A percentile compares a stretch with the other conserved stretches of the same genome.
Conservation (phyloP, 2,113 vertebrate genomes). For the Mohoua ochrocephala region DNA sequence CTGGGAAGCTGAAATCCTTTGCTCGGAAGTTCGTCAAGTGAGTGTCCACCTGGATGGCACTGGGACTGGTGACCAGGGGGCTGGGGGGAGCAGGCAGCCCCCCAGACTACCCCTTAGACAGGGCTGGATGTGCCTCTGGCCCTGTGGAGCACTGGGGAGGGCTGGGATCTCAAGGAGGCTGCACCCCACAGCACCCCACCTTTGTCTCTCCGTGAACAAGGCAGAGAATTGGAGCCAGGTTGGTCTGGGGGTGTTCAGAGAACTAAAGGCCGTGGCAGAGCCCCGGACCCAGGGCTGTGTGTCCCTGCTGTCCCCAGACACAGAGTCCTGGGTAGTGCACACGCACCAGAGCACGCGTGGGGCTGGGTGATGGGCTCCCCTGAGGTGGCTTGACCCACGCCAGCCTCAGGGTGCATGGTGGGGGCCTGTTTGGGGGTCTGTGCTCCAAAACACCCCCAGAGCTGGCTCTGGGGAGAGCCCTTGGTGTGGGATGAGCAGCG, state of each 20-base stretch:
- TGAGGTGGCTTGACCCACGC: rapidly evolving
- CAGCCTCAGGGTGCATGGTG: rapidly evolving
- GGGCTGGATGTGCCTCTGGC: not conserved
- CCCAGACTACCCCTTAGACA: not conserved
- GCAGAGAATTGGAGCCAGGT: not conserved
- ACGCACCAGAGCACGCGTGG: rapidly evolving
- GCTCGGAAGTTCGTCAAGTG: slow-evolving; percentile 97
- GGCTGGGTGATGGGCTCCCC: not conserved
- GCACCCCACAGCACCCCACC: not conserved
- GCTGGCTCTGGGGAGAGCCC: not conserved
- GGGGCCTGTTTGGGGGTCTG: not conserved
- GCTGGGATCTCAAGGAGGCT: not conserved
- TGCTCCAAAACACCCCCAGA: rapidly evolving
- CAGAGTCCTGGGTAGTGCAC: not conserved
- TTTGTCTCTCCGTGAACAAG: rapidly evolving
- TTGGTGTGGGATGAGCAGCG: not conserved
- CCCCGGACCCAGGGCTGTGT: not conserved
- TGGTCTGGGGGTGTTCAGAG: not conserved
- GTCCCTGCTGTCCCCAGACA: not conserved
- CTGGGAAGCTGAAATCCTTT: slow-evolving; percentile 94
- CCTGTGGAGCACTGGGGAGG: not conserved
- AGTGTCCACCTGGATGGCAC: not conserved
- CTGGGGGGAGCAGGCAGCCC: not conserved
- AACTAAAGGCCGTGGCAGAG: not conserved
- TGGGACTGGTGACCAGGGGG: not conserved